Base-by-base conservation (phyloP, 2,888 invertebrate genomes). In the Conops quadrifasciatus region DNA sequence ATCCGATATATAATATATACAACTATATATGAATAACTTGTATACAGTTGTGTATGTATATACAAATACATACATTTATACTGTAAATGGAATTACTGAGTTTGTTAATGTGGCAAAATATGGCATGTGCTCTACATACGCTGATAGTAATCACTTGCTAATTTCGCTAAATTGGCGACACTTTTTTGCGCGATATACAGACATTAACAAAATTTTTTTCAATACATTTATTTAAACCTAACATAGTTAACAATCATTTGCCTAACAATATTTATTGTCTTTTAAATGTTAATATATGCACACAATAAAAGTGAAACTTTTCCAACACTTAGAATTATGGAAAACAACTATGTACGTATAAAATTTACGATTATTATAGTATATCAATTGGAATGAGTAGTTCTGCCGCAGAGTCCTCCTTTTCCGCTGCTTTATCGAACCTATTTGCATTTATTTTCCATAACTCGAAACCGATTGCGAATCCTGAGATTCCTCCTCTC, bases 401-500 rank as follows among this genome's bases (percentile, higher is more conserved):
- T 49, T 49, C 49, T 19, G 49, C 15, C n/a, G 49, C 15, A 16
- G 49, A 5, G 11, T n/a, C 15, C 19, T 16, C 49, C 2, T 13
- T 49, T 19, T 67, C 70, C 24, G 36, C 70, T 15, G 67, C 65
- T 51, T 16, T 62, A 43, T n/a, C 56, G 3, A 2, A 49, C 19
- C 26, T 26, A 28, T 26, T 58, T 58, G 2, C 2, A 62, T 58
- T 66, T 75, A 76, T 67, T 76, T 76, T 24, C 64, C 75, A 53
- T 75, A 76, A 45, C 76, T 76, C 9, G 76, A 74, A 11, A 71
- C 67, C 1, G 76, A 77, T 45, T 75, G 68, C 15, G 67, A 67
- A 15, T 36, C 36, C 51, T 66, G 51, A 16, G 71, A 72, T 13
- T 73, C 72, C 15, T 75, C 75, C 64, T 76, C 77, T 43, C 79